Base-by-base conservation (phyloP, 2,888 invertebrate genomes). In the Pocota personata region DNA sequence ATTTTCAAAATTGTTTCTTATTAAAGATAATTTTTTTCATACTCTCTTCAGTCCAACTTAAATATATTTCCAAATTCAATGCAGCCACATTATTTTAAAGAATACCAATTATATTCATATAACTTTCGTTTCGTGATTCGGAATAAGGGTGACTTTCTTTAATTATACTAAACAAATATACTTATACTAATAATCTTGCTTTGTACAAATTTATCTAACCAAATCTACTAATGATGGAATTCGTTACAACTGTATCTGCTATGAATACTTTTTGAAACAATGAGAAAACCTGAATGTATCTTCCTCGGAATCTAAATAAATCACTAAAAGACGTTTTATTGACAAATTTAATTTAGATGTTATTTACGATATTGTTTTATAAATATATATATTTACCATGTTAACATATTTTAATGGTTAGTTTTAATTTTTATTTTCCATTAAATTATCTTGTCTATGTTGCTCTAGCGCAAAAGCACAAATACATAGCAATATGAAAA, bases 131-230 rank as follows among this genome's bases (percentile, higher is more conserved):
- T 27, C 0, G 10, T 5, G 0, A n/a, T 62, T 62, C 14, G 43
- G 10, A 57, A 43, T 55, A 24, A 32, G 14, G 27, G 1, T 35
- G 21, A 60, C 50, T 14, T 35, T 5, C 24, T 12, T 6, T 1
- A 4, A 14, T 21, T 32, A 1, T 4, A 19, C n/a, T 12, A 35
- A 10, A 24, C 8, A 12, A 52, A 35, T 19, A 35, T 10, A 48
- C 7, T 5, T 19, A 72, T n/a, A n/a, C n/a, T n/a, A n/a, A 24
- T 37, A 60, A 12, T 21, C 14, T 30, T 37, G 48, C 57, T 57
- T 57, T 64, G 76, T 76, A 58, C 66, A 76, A 66, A 67, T 76
- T 48, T 48, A 58, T n/a, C 30, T 30, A 76, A 76, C 46, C 37
- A 58, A 58, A 57, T 58, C 48, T 67, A 76, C 67, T 60, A 60